Conservation (phyloP, 2,113 vertebrate genomes). For the Riparia riparia region DNA sequence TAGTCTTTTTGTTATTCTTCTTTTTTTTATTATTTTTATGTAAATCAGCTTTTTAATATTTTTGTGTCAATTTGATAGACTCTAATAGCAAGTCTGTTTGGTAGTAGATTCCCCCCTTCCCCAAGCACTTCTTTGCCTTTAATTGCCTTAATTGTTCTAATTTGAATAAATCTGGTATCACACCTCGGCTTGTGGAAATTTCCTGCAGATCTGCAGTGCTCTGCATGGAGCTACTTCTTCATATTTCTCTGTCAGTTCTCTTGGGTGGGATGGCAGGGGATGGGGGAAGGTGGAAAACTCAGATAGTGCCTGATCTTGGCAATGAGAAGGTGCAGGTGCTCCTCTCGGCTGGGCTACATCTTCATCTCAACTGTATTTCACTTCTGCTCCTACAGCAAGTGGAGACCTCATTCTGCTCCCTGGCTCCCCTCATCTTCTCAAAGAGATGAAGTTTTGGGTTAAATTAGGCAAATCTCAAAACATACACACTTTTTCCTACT, state of each 20-base stretch:
- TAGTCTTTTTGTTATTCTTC: background rate
- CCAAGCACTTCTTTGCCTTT: conserved; percentile 72
- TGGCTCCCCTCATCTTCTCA: background rate
- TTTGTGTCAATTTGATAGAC: conserved; percentile 79
- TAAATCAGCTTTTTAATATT: conserved; percentile 80
- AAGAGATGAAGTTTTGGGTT: background rate
- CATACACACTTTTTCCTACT: background rate
- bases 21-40: conserved; percentile 25
- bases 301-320: background rate
- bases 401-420: background rate
- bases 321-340: background rate
- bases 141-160: conserved; percentile 78
- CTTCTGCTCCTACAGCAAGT: background rate
- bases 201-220: background rate
- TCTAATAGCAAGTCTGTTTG: conserved; percentile 72
- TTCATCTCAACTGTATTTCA: background rate
- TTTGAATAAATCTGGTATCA: conserved; percentile 76
- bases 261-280: background rate
- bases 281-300: background rate
- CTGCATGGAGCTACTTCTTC: background rate
- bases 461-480: background rate
- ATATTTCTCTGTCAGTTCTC: background rate
- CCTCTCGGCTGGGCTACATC: background rate
- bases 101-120: conserved; percentile 25
- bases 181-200: conserved; percentile 69